These are phyloP conservation scores for Ameiurus melas DNA, from an alignment of 2,113 vertebrate genomes.

Conservation along the genomic window DNA sequence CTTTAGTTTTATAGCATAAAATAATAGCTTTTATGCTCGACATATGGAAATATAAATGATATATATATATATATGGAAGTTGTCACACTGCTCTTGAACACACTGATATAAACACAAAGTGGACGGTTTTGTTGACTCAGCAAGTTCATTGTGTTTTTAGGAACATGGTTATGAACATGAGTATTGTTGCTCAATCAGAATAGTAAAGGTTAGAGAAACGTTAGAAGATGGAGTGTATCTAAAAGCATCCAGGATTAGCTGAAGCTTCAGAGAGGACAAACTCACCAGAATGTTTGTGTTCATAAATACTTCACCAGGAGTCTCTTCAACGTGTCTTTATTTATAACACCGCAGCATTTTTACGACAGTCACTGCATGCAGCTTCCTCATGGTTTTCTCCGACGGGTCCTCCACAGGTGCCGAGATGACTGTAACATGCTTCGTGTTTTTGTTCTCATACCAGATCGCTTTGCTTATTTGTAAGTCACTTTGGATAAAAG, in stretches of 20 bases:
- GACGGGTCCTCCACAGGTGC: not conserved
- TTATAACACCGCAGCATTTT: not conserved
- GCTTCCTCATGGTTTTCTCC: not conserved
- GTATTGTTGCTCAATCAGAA: too few species aligned
- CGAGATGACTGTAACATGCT: not conserved
- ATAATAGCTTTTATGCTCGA: not conserved
- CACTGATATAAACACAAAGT: not conserved
- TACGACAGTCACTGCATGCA: not conserved
- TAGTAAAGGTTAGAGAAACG: not conserved
- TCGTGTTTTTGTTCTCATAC: not conserved
- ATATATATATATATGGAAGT: not conserved
- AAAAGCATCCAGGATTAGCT: not conserved
- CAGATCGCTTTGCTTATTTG: too few species aligned
- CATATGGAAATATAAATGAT: not conserved
- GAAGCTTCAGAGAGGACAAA: not conserved
- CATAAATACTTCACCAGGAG: slow-evolving; percentile 8
- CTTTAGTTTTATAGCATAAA: not conserved
- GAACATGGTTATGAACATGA: not conserved
- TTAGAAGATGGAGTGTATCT: not conserved
- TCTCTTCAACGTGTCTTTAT: slow-evolving; percentile 26
- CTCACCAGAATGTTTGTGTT: not conserved
- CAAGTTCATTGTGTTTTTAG: not conserved
- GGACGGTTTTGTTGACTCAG: not conserved
- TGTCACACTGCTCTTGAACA: not conserved
- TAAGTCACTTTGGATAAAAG: too few species aligned